Evolutionary conservation across 2,888 invertebrate species (phyloP), one percentile per base, ranked within the genome.

Genomic region (Morpho helenor): DNA sequence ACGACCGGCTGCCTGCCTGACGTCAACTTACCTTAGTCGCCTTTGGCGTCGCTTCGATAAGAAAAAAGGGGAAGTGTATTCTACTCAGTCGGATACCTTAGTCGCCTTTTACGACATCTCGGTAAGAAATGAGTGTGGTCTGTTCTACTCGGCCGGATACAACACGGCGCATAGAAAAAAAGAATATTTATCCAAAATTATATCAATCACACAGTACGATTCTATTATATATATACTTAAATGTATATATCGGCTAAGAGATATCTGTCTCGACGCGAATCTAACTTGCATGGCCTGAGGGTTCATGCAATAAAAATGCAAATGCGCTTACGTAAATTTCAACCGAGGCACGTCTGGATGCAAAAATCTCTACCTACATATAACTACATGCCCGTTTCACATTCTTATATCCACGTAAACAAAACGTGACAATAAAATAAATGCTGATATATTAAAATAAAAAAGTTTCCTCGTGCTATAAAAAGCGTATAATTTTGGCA

Each of bases 281-380:
- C 39, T 57, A 41, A 44, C 52, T 54, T 46, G 54, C 46, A 61
- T 47, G 10, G 48, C 55, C 54, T 57, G 52, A 61, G 56, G 59
- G 56, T 54, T 42, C 55, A 43, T 58, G 76, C 72, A 76, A 79
- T 81, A 80, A 78, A 82, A 76, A 79, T 76, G 74, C 69, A 74
- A 80, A 80, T 76, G 61, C 61, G 68, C 61, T 62, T 64, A 72
- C 74, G 70, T 72, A 68, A 70, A 71, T 67, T 64, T 67, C 63
- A 54, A 61, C 59, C 41, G 56, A 64, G 64, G 57, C 66, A 70
- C 69, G 72, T 68, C 65, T 64, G 61, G 58, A 59, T 67, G 59
- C 63, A 51, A 47, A 54, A 59, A 61, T 22, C 54, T 52, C 42
- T 56, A 57, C 10, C 49, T 44, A 49, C 43, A 1, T 39, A 57